Percentiles rank a stretch among this genome's conserved stretches.
Evolutionary conservation across 2,113 vertebrate species (phyloP).

Genomic region (Tonatia bakeri): DNA sequence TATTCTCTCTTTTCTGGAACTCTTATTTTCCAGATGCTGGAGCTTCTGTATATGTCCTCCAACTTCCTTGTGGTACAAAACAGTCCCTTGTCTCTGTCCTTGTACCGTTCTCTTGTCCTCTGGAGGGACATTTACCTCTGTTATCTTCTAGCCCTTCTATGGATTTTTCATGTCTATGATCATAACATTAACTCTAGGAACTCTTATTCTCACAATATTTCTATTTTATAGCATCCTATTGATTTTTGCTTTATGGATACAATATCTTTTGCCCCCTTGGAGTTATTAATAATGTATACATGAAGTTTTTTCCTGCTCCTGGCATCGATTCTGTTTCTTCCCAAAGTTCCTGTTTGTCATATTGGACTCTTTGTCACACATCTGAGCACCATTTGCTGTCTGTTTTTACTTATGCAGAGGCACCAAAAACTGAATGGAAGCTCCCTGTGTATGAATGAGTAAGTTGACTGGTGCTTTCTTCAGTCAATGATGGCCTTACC

Average conservation of each 20-base stretch:
- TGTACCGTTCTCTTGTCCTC: background rate
- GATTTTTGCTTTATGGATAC: background rate
- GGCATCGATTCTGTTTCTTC: background rate
- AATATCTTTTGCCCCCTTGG: background rate
- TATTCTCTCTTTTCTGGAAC: background rate
- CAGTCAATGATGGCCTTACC: background rate
- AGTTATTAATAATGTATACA: background rate
- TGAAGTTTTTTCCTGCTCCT: background rate
- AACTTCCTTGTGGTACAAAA: background rate
- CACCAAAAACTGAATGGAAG: background rate
- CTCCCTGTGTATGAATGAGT: background rate
- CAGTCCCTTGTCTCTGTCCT: background rate
- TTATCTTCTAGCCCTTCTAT: background rate
- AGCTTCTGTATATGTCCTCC: background rate
- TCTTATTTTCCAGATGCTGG: background rate
- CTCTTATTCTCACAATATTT: background rate
- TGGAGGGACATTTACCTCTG: background rate
- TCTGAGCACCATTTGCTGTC: background rate
- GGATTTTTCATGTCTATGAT: background rate
- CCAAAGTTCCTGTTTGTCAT: background rate
- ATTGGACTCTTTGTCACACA: background rate
- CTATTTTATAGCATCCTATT: background rate
- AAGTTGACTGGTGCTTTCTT: background rate
- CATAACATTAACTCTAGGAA: background rate
- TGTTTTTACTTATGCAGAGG: background rate